Evolutionary conservation across 2,797 vertebrate genomes (phyloP), one percentile per base, ranked within the genome.

Genomic region (Pseudomugil gertrudae): DNA sequence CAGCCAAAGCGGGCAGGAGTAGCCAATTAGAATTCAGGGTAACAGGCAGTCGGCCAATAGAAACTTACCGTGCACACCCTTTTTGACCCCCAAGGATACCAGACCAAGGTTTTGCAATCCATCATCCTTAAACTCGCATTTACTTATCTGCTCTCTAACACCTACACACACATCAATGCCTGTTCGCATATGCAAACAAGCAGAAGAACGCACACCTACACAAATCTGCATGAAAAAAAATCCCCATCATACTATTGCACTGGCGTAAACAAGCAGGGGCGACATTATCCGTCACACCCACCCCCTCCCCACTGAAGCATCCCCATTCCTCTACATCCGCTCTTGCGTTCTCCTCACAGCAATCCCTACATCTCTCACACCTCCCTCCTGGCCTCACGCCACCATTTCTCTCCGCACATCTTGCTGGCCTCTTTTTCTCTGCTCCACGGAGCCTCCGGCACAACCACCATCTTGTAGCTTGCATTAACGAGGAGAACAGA

Each of bases 101-200:
- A 78, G 83, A 87, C 86, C 89, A 89, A 90, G 87, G 86, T 89
- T 89, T 88, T 66, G 74, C 84, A 87, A 91, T 90, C 81, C 83
- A 87, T 91, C 90, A 92, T 89, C 74, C 76, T 83, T 84, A 87
- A 80, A 69, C 82, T 84, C 63, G 76, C 82, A 68, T 68, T 80
- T 74, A 78, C 79, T 85, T 89, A 90, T 87, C 86, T 78, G 56
- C 73, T 72, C 73, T 80, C 81, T 83, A 56, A 76, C 81, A 67
- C 81, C 64, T 69, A 77, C 79, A 75, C 69, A 78, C 67, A 75
- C 56, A 66, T 57, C 67, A 72, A 29, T 57, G 43, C 76, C 56
- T 52, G 55, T 15, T n/a, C 27, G 13, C 30, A 48, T 76, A 62
- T 59, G 76, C 64, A 52, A 58, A 75, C 26, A 27, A 69, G 69